Base-by-base conservation (phyloP, 2,113 vertebrate species). In the Psittacara wagleri region DNA sequence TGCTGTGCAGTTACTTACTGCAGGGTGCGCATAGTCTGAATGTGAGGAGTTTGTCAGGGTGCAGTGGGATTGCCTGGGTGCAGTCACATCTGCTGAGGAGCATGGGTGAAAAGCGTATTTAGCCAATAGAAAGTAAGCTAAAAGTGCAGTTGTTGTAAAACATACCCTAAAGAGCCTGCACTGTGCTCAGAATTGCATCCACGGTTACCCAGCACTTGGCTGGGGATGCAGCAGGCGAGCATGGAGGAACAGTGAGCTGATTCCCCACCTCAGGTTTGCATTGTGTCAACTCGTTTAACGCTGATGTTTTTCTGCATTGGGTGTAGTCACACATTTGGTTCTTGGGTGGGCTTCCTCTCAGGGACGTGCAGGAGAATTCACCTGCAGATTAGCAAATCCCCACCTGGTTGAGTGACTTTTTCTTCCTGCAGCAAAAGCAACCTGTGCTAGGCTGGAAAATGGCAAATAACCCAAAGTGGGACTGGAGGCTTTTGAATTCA, bases 241-340 rank as follows among this genome's bases (percentile, higher is more conserved):
- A 0, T 1, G 11, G 79, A 27, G 35, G 1, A 1, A 0, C 27
- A 22, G 57, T 0, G 3, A 14, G 68, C 2, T 8, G 9, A 1
- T n/a, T 54, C 67, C 33, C 16, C 5, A 3, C 44, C 44, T 39
- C 37, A 0, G 24, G 39, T 9, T 14, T 6, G 6, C 27, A 8
- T 17, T 63, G 44, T 11, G 63, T 83, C 7, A 1, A 0, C 54
- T 67, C 0, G 0, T 51, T 76, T 11, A 5, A 0, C 3, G 39
- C 31, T 31, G 4, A 7, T 18, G 79, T 72, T 11, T 2, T 61
- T 74, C 19, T 17, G 19, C 9, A 0, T 37, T 9, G 11, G n/a
- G 63, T 91, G 24, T 1, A 8, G 48, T 14, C 39, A 11, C 23
- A 1, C 7, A 0, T 7, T 52, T 24, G 48, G 3, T 49, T 49